Evolutionary conservation across 2,113 vertebrate genomes (phyloP), one percentile per base, ranked within the genome.

Genomic region (Entelurus aequoreus): DNA sequence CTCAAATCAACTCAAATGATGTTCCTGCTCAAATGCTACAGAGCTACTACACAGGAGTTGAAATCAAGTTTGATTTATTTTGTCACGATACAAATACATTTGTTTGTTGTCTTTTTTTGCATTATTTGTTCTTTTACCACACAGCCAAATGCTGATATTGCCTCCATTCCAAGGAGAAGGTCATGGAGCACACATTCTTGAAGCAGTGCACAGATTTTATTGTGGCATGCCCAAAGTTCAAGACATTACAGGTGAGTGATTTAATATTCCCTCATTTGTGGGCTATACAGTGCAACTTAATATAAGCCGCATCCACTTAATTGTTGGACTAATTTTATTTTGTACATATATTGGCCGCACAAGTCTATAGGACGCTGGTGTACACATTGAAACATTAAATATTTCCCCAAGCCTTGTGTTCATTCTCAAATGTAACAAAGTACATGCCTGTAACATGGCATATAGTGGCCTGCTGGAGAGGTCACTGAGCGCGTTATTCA

Each of bases 161-260:
- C 95, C 96, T 81, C 94, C 95, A 6, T 99, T 97, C 90, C 97
- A 99, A 91, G 95, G 97, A 87, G 95, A 99, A 89, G 96, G 95
- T 72, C 95, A 98, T 51, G 97, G 97, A 72, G 95, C 96, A 81
- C 96, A 95, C 81, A 92, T 99, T 85, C 90, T 98, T 84, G 97
- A 98, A 91, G 94, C 95, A 8, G 93, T 98, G 71, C 97, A 99
- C 79, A 92, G 92, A 87, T 98, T 94, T 77, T 98, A 98, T 77
- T 94, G 93, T 87, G 87, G 90, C 64, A 87, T 90, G 66, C 90
- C 94, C 80, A 91, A 92, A 78, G 93, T 98, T 72, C 93, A 97
- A 90, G 97, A 99, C 88, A 96, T 99, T 84, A 99, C 97, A 89
- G 97, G 96, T 98, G 74, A 73, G 74, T 2, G 9, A 14, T 8